phyloP scores from a whole-genome alignment of 1,140 invertebrate genomes.

The Drosophila sproati region DNA sequence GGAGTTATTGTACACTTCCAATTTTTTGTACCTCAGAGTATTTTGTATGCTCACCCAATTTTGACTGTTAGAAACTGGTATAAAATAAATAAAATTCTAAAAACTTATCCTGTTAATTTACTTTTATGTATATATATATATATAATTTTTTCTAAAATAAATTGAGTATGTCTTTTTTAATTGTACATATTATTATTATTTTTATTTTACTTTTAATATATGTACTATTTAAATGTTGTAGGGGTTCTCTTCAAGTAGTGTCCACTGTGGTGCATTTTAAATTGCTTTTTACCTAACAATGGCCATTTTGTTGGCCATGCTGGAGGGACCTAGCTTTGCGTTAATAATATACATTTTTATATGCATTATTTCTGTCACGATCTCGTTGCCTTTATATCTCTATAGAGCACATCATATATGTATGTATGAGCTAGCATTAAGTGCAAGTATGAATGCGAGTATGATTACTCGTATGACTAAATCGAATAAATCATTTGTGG shows the following conservation, averaged over 20 bases:
- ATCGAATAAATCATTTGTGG: slow-evolving; percentile 52
- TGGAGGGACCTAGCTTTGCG: slow-evolving; percentile 31
- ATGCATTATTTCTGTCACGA: slow-evolving; percentile 83
- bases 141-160: no score
- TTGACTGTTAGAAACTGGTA: no score
- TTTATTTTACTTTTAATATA: background rate
- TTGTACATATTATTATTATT: background rate
- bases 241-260: background rate
- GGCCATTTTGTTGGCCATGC: slow-evolving; percentile 60
- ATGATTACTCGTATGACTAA: slow-evolving; percentile 11
- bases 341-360: slow-evolving; percentile 81
- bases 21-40: no score
- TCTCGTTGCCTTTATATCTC: slow-evolving; percentile 80
- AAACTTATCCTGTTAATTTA: no score
- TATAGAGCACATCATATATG: slow-evolving; percentile 47
- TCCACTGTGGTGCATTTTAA: slow-evolving; percentile 58
- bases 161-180: no score
- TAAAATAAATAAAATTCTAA: no score
- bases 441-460: background rate
- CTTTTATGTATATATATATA: no score
- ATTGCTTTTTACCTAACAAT: slow-evolving; percentile 54
- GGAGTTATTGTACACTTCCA: no score
- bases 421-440: slow-evolving; percentile 20
- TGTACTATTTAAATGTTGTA: no score
- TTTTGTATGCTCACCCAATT: no score